Evolutionary conservation across 2,888 invertebrate species (phyloP).

Genomic region (Cantharis lateralis): DNA sequence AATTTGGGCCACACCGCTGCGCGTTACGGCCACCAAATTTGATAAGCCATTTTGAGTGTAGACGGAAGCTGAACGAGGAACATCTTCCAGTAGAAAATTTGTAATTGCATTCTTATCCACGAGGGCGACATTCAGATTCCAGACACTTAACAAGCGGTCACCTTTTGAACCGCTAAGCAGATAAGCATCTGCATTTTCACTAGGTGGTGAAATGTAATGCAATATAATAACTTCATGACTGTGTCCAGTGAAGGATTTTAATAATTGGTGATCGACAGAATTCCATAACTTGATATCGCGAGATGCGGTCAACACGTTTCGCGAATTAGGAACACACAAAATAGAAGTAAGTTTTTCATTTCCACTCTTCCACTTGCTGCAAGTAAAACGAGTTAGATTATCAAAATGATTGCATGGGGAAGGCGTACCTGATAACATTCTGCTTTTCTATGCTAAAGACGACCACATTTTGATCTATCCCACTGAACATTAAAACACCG

Average conservation of each 20-base stretch:
- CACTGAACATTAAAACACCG: slow-evolving; percentile 60
- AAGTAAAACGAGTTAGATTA: slow-evolving; percentile 7
- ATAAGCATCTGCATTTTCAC: slow-evolving; percentile 47
- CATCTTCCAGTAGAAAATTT: slow-evolving; percentile 72
- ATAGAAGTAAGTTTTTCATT: slow-evolving; percentile 63
- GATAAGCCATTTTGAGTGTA: slow-evolving; percentile 59
- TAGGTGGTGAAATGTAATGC: slow-evolving; percentile 46
- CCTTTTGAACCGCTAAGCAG: slow-evolving; percentile 58
- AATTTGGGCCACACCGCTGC: slow-evolving; percentile 78
- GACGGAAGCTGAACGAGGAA: slow-evolving; percentile 62
- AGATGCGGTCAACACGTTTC: slow-evolving; percentile 52
- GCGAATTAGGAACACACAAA: slow-evolving; percentile 62
- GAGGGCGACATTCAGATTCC: slow-evolving; percentile 56
- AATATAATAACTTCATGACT: slow-evolving; percentile 62
- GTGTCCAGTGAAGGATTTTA: slow-evolving; percentile 70
- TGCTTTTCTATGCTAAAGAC: background rate
- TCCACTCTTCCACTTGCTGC: slow-evolving; percentile 69
- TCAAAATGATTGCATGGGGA: background rate
- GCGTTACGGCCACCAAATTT: slow-evolving; percentile 63
- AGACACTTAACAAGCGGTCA: slow-evolving; percentile 58
- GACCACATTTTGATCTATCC: slow-evolving; percentile 59
- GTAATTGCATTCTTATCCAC: slow-evolving; percentile 60
- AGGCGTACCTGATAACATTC: slow-evolving; percentile 56
- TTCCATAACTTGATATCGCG: slow-evolving; percentile 68
- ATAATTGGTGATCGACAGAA: slow-evolving; percentile 60